phyloP scores from a whole-genome alignment of 2,888 invertebrate genomes.

The Pyrrhia umbra region DNA sequence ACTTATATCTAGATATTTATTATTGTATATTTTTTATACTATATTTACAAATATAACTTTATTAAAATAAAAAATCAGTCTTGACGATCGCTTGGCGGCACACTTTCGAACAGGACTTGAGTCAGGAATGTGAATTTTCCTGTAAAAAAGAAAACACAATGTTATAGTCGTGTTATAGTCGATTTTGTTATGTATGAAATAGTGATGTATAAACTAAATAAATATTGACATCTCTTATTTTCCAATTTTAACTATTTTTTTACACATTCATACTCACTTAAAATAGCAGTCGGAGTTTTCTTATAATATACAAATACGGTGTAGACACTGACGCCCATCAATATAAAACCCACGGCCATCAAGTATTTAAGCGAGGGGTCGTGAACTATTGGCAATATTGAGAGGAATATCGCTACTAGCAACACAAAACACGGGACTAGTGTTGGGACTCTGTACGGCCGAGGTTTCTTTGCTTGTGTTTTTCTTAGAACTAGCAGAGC shows the following conservation, averaged over 20 bases:
- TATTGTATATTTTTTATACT: constrained; percentile 56
- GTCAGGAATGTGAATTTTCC: constrained; percentile 91
- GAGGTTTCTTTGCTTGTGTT: constrained; percentile 91
- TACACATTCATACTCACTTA: constrained; percentile 89
- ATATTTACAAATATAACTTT: constrained; percentile 62
- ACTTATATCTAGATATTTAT: constrained; percentile 49
- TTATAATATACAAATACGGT: constrained; percentile 94
- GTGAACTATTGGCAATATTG: constrained; percentile 93
- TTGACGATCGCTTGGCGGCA: constrained; percentile 89
- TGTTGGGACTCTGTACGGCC: constrained; percentile 94
- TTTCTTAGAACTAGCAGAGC: constrained; percentile 93
- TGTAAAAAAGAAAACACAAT: constrained; percentile 78
- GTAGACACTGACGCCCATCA: constrained; percentile 93
- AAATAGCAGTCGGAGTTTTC: constrained; percentile 90
- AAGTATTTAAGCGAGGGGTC: constrained; percentile 94
- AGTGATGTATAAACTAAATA: constrained; percentile 1
- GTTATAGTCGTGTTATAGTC: background rate
- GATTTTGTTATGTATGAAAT: background rate
- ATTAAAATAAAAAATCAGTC: constrained; percentile 76
- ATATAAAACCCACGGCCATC: constrained; percentile 93
- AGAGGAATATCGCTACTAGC: constrained; percentile 92
- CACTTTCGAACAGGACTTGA: constrained; percentile 92
- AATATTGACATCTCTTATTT: background rate
- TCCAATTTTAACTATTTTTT: background rate
- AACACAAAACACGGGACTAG: constrained; percentile 93